Base-by-base conservation (phyloP, 2,113 vertebrate species). In the Electrona antarctica region DNA sequence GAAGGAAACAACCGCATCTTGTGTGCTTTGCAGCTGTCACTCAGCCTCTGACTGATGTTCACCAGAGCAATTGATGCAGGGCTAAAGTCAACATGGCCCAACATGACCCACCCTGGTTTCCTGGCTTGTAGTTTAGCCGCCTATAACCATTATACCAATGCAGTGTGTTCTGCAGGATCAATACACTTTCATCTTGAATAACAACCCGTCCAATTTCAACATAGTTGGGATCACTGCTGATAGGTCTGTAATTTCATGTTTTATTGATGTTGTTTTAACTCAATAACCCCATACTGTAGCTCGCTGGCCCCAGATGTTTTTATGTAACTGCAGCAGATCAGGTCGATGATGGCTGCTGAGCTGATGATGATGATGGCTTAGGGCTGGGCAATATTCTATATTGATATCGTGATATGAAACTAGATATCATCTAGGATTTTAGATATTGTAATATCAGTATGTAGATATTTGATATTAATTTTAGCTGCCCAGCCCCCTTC, bases 331-430 rank as follows among this genome's bases (percentile, higher is more conserved):
- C 48, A 64, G 48, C 48, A 64, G 56, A 8, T n/a, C 41, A 21
- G 8, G 56, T 48, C n/a, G 47, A 68, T 64, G 54, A 76, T 33
- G 41, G 51, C 15, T 41, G 7, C 28, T 71, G 51, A 69, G 55
- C 69, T 77, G 46, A 66, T 76, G 8, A 14, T 76, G 8, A 14
- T 59, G 52, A 70, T 62, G 55, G 67, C 47, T n/a, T 57, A 3
- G 33, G 33, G 33, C 5, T 6, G 33, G 33, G 33, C 33, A 41
- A 41, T 41, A 41, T 41, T 21, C 21, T 41, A 41, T 41, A 41
- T 41, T 41, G 33, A 41, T 41, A 41, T 41, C 33, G 33, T 41
- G 33, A 41, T 41, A 41, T 6, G 3, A 6, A 4, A 41, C 5
- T 3, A 41, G 33, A 41, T 41, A 41, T 41, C 33, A 3, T 41